Evolutionary conservation across 2,888 invertebrate genomes (phyloP).

Genomic region (Salticus scenicus): DNA sequence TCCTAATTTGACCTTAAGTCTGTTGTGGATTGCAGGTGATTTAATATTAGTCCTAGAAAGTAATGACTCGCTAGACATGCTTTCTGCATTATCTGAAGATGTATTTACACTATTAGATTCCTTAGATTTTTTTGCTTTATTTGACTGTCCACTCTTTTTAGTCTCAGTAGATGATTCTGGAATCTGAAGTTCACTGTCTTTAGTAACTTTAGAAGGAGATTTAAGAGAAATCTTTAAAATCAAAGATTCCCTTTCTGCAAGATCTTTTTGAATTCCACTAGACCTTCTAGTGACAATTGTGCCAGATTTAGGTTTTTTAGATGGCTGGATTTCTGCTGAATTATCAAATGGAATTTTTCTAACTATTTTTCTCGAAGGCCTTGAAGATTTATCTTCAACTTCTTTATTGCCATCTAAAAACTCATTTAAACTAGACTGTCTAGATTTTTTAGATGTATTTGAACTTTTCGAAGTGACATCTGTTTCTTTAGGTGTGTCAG

Average conservation of each 20-base stretch:
- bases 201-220: too few relatives aligned
- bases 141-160: too few relatives aligned
- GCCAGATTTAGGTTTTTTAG: background rate
- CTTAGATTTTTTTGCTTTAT: too few relatives aligned
- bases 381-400: background rate
- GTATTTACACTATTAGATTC: background rate
- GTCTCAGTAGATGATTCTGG: too few relatives aligned
- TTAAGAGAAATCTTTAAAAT: too few relatives aligned
- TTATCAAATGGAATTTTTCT: slow-evolving; percentile 48
- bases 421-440: background rate
- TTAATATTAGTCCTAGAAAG: background rate
- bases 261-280: background rate
- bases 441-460: background rate
- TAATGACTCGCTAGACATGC: background rate
- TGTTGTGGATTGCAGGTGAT: background rate
- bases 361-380: slow-evolving; percentile 11
- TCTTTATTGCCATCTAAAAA: background rate
- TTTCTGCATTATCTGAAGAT: background rate
- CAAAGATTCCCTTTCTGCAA: background rate
- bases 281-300: background rate
- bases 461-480: background rate
- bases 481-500: too few relatives aligned
- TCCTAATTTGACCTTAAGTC: background rate
- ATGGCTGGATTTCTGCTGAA: background rate
- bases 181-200: too few relatives aligned